Percentiles rank a stretch among this genome's conserved stretches.
Evolutionary conservation across 2,888 invertebrate genomes (phyloP).

Genomic region (Acleris emargana): DNA sequence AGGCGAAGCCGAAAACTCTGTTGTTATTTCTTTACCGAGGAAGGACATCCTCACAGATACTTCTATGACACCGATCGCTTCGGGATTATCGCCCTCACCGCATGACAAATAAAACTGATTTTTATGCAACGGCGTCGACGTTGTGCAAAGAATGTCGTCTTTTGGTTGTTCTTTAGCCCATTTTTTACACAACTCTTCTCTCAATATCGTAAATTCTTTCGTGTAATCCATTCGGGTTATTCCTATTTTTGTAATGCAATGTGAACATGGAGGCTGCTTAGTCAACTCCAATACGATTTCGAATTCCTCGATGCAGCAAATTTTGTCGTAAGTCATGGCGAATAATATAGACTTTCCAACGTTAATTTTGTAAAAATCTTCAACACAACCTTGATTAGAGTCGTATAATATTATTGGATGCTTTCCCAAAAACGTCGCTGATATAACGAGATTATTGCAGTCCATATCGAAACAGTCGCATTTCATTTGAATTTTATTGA

Average conservation of each 20-base stretch:
- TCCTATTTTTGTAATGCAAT: constrained; percentile 69
- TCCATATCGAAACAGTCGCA: constrained; percentile 77
- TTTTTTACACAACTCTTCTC: constrained; percentile 70
- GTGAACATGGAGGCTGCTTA: constrained; percentile 73
- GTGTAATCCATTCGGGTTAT: constrained; percentile 71
- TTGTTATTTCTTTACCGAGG: constrained; percentile 77
- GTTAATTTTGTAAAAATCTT: constrained; percentile 66
- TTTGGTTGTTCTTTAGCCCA: constrained; percentile 69
- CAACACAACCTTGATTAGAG: constrained; percentile 66
- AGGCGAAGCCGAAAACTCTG: constrained; percentile 65
- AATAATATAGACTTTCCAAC: constrained; percentile 75
- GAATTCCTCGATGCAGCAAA: constrained; percentile 69
- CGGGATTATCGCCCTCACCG: constrained; percentile 58
- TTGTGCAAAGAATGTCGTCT: constrained; percentile 72
- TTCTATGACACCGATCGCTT: constrained; percentile 74
- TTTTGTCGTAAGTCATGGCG: constrained; percentile 79
- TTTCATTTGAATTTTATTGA: constrained; percentile 79
- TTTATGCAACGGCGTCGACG: constrained; percentile 69
- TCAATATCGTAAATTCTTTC: constrained; percentile 60
- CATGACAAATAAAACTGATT: constrained; percentile 71
- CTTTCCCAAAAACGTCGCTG: constrained; percentile 71
- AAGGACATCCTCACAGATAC: constrained; percentile 74
- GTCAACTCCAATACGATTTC: constrained; percentile 62
- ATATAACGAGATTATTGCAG: constrained; percentile 71
- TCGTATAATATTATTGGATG: constrained; percentile 70